phyloP scores from a whole-genome alignment of 2,113 vertebrate genomes.

The Oncorhynchus masou region DNA sequence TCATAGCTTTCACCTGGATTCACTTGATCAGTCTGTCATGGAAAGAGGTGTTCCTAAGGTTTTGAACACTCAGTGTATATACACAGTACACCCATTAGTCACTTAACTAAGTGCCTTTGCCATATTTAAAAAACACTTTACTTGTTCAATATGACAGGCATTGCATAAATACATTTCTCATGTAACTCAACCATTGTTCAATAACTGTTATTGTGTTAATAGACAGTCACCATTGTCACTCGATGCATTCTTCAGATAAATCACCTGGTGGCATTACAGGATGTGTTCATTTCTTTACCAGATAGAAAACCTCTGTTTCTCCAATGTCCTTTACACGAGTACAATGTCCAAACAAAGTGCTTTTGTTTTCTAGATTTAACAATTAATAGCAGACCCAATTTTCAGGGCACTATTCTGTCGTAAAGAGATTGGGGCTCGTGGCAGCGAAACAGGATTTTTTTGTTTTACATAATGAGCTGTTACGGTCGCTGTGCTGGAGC shows the following conservation, averaged over 20 bases:
- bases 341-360: slow-evolving; percentile 24
- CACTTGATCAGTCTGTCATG: no score
- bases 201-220: background rate
- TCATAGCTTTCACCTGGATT: no score
- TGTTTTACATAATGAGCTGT: background rate
- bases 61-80: no score
- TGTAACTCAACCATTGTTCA: background rate
- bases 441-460: slow-evolving; percentile 24
- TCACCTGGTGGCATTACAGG: background rate
- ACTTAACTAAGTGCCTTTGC: no score
- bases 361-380: slow-evolving; percentile 34
- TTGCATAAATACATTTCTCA: background rate
- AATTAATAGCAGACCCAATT: slow-evolving; percentile 31
- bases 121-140: no score
- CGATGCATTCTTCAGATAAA: background rate
- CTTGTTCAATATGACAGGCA: no score
- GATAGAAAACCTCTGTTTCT: background rate
- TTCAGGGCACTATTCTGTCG: slow-evolving; percentile 38
- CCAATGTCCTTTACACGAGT: background rate
- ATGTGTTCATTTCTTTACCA: background rate
- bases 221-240: background rate
- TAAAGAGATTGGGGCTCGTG: slow-evolving; percentile 56
- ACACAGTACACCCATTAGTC: no score
- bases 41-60: no score
- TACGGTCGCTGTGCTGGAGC: slow-evolving; percentile 9